Conservation (phyloP, 2,888 invertebrate genomes). For the Drosophila mettleri region DNA sequence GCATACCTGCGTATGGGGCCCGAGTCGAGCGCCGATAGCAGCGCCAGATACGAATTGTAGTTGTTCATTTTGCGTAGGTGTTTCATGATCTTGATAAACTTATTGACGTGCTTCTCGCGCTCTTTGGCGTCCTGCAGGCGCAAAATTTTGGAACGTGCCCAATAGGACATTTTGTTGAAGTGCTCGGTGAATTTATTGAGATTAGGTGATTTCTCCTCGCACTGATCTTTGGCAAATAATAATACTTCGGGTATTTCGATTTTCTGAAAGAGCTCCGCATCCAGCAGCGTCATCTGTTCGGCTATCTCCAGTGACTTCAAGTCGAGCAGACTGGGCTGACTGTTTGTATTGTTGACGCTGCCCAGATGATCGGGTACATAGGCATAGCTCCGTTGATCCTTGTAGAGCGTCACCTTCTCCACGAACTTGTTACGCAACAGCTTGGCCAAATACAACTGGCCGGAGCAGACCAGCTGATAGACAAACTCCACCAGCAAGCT, state of each 20-base stretch:
- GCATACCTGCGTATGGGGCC: slow-evolving; percentile 90
- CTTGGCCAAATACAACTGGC: slow-evolving; percentile 96
- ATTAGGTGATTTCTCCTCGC: slow-evolving; percentile 98
- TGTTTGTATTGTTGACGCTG: slow-evolving; percentile 84
- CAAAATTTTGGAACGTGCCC: slow-evolving; percentile 97
- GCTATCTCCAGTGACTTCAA: slow-evolving; percentile 98
- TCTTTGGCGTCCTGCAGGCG: slow-evolving; percentile 97
- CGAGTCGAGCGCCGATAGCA: slow-evolving; percentile 98
- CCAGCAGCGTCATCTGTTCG: slow-evolving; percentile 98
- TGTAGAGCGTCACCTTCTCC: slow-evolving; percentile 88
- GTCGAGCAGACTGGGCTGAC: slow-evolving; percentile 90
- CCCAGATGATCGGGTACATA: slow-evolving; percentile 65
- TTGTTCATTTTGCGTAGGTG: slow-evolving; percentile 98
- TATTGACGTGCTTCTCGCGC: slow-evolving; percentile 96
- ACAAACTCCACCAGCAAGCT: slow-evolving; percentile 96
- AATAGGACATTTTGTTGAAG: slow-evolving; percentile 99
- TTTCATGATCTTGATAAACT: slow-evolving; percentile 99
- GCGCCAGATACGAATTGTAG: slow-evolving; percentile 98
- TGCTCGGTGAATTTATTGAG: slow-evolving; percentile 98
- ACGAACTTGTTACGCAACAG: slow-evolving; percentile 95
- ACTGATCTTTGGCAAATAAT: slow-evolving; percentile 98
- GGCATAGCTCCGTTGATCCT: slow-evolving; percentile 83
- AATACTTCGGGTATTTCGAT: slow-evolving; percentile 99
- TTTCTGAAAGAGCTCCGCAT: slow-evolving; percentile 97
- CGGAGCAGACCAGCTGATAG: slow-evolving; percentile 95